Evolutionary conservation across 2,797 vertebrate species (phyloP).

Genomic region (Halcyon badia): DNA sequence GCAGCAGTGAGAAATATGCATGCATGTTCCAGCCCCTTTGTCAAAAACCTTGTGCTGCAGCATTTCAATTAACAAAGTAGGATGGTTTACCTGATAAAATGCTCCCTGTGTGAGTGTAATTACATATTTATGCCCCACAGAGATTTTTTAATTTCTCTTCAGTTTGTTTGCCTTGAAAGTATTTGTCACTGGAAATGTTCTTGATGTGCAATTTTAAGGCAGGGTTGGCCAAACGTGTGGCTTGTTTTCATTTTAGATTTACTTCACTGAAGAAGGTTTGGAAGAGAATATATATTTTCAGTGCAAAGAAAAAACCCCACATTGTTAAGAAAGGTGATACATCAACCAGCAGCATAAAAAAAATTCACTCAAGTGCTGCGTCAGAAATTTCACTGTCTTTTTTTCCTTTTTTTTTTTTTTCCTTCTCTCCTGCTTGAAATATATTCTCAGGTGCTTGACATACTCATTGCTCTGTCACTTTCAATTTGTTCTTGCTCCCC

Average conservation of each 20-base stretch:
- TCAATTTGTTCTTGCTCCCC: neutral
- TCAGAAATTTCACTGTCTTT: neutral
- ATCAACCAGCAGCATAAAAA: slow-evolving; percentile 35
- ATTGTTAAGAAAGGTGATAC: slow-evolving; percentile 55
- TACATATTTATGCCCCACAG: slow-evolving; percentile 89
- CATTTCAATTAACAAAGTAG: slow-evolving; percentile 89
- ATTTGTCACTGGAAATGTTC: slow-evolving; percentile 85
- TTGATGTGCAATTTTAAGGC: slow-evolving; percentile 84
- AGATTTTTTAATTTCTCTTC: slow-evolving; percentile 90
- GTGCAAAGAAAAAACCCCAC: neutral
- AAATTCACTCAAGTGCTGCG: slow-evolving; percentile 48
- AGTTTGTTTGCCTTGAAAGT: slow-evolving; percentile 89
- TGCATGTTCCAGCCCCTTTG: slow-evolving; percentile 77
- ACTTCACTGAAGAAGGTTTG: slow-evolving; percentile 67
- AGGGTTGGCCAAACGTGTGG: slow-evolving; percentile 69
- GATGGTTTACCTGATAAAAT: slow-evolving; percentile 91
- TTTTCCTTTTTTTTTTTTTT: neutral
- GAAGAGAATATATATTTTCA: slow-evolving; percentile 73
- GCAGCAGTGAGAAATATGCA: slow-evolving; percentile 54
- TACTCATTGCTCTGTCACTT: slow-evolving; percentile 1
- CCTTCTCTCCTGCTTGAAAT: neutral
- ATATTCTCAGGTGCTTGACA: slow-evolving; percentile 19
- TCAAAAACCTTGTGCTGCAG: slow-evolving; percentile 79
- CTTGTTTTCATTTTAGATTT: slow-evolving; percentile 82
- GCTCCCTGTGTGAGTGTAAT: slow-evolving; percentile 89